Conservation (phyloP, 1,140 invertebrate genomes). For the Myzus persicae region DNA sequence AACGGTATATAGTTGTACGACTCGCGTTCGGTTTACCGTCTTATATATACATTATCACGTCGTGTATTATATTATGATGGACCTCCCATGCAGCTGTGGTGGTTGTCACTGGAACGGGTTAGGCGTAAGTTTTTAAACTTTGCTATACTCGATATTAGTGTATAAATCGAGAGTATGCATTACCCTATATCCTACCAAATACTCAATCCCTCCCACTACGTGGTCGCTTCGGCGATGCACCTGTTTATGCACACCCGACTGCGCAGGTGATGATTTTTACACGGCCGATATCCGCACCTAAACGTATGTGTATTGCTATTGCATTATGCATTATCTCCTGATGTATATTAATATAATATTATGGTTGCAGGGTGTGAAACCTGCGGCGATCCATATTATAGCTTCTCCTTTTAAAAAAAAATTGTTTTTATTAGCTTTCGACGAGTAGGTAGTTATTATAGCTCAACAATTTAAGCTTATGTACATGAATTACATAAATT, state of each 20-base stretch:
- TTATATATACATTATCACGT: not conserved
- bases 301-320: not conserved
- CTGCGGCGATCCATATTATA: not conserved
- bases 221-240: not conserved
- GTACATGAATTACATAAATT: too few relatives aligned
- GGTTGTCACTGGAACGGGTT: not conserved
- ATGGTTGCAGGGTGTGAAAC: not conserved
- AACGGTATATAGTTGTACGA: not conserved
- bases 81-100: not conserved
- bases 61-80: too few relatives aligned
- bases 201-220: not conserved
- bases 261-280: not conserved
- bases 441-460: not conserved
- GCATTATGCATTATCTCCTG: not conserved
- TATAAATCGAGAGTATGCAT: not conserved
- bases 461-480: too few relatives aligned
- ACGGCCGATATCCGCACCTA: not conserved
- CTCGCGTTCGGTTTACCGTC: slow-evolving; percentile 6
- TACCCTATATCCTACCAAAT: not conserved
- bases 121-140: not conserved
- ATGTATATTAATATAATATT: too few relatives aligned
- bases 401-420: not conserved
- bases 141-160: not conserved
- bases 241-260: not conserved
- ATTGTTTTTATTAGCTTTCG: not conserved